phyloP scores from a whole-genome alignment of 2,113 vertebrate species.

The Alligator sinensis region DNA sequence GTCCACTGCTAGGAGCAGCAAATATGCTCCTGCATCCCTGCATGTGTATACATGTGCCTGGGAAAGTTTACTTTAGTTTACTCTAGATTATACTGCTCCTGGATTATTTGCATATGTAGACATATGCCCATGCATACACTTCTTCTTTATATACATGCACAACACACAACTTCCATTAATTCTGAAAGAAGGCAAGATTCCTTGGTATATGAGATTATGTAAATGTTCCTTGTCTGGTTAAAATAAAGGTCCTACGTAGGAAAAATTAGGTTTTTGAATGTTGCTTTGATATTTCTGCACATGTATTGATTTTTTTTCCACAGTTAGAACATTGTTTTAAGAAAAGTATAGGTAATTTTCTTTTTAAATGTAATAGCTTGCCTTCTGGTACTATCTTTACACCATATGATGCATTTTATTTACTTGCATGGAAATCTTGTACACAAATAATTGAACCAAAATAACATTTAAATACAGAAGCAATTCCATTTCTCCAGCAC shows the following conservation, averaged over 20 bases:
- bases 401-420: conserved; percentile 37
- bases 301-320: neutral
- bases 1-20: too few species aligned
- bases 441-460: neutral
- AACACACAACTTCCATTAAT: conserved; percentile 1
- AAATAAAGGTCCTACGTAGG: neutral
- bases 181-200: conserved; percentile 36
- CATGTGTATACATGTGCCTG: too few species aligned
- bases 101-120: neutral
- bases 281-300: conserved; percentile 4
- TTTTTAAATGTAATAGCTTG: conserved; percentile 6
- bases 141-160: neutral
- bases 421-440: neutral
- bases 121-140: neutral
- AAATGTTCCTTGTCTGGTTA: neutral
- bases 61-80: too few species aligned
- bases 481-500: neutral
- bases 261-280: conserved; percentile 19
- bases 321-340: conserved; percentile 47
- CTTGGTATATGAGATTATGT: neutral
- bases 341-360: conserved; percentile 43
- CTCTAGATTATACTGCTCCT: too few species aligned
- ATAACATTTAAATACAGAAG: neutral
- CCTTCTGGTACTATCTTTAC: too few species aligned
- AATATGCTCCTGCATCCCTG: too few species aligned